phyloP scores from a whole-genome alignment of 2,888 invertebrate species.

The Drosophila prostipennis region DNA sequence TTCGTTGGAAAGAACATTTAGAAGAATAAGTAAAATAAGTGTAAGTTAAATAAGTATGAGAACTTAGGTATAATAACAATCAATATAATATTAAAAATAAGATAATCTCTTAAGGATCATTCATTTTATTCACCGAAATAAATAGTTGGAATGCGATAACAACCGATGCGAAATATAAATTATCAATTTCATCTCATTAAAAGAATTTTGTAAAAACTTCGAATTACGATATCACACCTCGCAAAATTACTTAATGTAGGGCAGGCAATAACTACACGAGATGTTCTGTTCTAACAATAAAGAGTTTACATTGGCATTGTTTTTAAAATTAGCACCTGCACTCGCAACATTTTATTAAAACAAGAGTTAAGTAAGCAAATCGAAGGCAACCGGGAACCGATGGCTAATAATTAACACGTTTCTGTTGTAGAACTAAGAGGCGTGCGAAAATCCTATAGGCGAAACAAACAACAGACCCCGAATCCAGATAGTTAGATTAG shows the following conservation, averaged over 20 bases:
- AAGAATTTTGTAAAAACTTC: too few relatives aligned
- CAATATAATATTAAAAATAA: too few relatives aligned
- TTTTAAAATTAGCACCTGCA: not conserved
- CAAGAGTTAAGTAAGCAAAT: not conserved
- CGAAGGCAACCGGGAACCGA: not conserved
- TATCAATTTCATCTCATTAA: too few relatives aligned
- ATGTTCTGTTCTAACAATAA: not conserved
- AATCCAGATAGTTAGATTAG: constrained; percentile 40
- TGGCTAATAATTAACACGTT: constrained; percentile 20
- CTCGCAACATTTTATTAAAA: not conserved
- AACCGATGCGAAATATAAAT: too few relatives aligned
- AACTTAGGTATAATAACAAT: too few relatives aligned
- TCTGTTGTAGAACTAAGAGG: constrained; percentile 13
- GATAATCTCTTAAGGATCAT: too few relatives aligned
- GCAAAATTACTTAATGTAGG: not conserved
- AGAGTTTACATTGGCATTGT: not conserved
- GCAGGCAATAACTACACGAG: not conserved
- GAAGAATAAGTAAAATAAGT: too few relatives aligned
- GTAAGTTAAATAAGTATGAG: too few relatives aligned
- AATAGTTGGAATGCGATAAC: too few relatives aligned
- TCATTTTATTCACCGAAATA: too few relatives aligned
- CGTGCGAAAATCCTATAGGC: constrained; percentile 25
- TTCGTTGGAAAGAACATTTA: not conserved
- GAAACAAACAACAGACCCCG: constrained; percentile 15
- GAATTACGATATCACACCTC: too few relatives aligned